phyloP scores from a whole-genome alignment of 2,797 vertebrate species.

The Falco naumanni region DNA sequence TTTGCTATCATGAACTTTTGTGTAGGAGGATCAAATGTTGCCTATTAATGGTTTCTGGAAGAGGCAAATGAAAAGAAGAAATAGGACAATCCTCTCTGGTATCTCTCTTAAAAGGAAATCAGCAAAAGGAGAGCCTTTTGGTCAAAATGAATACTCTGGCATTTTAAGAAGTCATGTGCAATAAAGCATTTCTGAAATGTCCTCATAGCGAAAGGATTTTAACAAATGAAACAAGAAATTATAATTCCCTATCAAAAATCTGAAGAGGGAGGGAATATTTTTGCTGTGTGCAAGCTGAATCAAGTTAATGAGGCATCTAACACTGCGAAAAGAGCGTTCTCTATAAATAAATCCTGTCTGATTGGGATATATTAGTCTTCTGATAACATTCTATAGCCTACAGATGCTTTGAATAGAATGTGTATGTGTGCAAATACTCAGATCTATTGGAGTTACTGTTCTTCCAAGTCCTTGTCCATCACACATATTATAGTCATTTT shows the following conservation, averaged over 20 bases:
- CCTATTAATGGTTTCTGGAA: constrained; percentile 60
- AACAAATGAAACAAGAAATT: constrained; percentile 83
- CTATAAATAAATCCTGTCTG: constrained; percentile 85
- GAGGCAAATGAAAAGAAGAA: constrained; percentile 61
- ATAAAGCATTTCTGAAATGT: constrained; percentile 77
- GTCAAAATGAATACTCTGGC: constrained; percentile 71
- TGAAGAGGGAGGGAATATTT: constrained; percentile 85
- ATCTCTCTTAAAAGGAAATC: constrained; percentile 60
- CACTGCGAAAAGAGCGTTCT: constrained; percentile 82
- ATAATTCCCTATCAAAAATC: constrained; percentile 84
- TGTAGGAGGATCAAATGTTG: constrained; percentile 62
- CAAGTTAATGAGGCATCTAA: constrained; percentile 87
- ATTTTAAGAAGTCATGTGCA: constrained; percentile 72
- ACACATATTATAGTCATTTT: constrained; percentile 69
- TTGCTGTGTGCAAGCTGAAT: constrained; percentile 85
- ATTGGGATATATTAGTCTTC: constrained; percentile 86
- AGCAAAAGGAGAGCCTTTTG: constrained; percentile 68
- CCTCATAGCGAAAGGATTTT: constrained; percentile 76
- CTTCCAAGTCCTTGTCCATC: constrained; percentile 71
- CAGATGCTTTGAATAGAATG: constrained; percentile 83
- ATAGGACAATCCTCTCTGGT: constrained; percentile 63
- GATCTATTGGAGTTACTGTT: constrained; percentile 72
- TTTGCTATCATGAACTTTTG: constrained; percentile 64
- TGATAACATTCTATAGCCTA: constrained; percentile 84
- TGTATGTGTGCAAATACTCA: constrained; percentile 79